phyloP scores from a whole-genome alignment of 1,140 invertebrate species.

The Uloborus diversus region DNA sequence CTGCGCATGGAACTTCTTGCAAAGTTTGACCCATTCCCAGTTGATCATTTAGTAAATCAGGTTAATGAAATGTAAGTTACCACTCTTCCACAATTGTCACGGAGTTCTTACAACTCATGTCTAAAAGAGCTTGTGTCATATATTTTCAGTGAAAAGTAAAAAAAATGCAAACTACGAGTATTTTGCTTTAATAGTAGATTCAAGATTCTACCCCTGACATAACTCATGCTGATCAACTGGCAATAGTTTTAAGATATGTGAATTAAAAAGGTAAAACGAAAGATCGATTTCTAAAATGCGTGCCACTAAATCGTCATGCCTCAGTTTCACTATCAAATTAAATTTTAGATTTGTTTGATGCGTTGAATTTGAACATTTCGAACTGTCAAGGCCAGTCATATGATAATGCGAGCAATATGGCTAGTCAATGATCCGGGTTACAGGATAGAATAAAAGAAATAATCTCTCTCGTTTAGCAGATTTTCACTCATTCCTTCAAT shows the following conservation, averaged over 20 bases:
- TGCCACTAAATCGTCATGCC: conserved; percentile 4
- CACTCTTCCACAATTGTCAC: not conserved
- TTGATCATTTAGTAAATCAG: no score
- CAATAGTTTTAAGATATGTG: conserved; percentile 52
- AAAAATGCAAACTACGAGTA: no score
- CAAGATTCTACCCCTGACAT: conserved; percentile 64
- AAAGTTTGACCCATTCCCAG: no score
- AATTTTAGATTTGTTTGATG: not conserved
- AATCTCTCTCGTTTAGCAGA: not conserved
- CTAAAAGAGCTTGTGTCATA: not conserved
- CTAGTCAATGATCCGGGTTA: conserved; percentile 56
- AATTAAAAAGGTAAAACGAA: not conserved
- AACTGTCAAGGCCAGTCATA: conserved; percentile 59
- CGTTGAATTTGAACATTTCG: conserved; percentile 37
- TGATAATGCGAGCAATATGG: conserved; percentile 60
- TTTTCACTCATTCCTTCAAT: no score
- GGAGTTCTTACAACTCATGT: not conserved
- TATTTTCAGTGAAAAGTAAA: conserved; percentile 1
- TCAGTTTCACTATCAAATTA: not conserved
- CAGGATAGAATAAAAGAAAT: not conserved
- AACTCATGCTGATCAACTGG: conserved; percentile 64
- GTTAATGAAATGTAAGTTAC: conserved; percentile 6
- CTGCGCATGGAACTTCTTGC: no score
- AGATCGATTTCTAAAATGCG: conserved; percentile 7
- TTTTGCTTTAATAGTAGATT: conserved; percentile 60